These are phyloP conservation scores for Andrena trimmerana DNA, from an alignment of 2,888 invertebrate species.

Conservation along the genomic window DNA sequence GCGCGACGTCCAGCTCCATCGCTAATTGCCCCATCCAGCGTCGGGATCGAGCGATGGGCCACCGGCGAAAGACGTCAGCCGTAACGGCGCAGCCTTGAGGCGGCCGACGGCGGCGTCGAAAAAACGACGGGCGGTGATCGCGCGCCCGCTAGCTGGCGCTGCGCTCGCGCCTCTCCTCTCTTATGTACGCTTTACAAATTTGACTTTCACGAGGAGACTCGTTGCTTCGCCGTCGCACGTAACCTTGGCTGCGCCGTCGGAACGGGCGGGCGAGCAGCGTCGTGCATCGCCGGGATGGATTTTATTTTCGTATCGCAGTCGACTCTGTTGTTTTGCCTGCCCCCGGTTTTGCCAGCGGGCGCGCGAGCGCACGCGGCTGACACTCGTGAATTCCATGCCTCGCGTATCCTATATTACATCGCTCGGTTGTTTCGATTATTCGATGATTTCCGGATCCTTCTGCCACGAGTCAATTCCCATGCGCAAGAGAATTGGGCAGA, in stretches of 20 bases:
- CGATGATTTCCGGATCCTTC: constrained; percentile 5
- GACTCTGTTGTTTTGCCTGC: constrained; percentile 59
- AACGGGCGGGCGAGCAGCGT: constrained; percentile 46
- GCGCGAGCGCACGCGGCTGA: constrained; percentile 31
- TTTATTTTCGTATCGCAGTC: constrained; percentile 71
- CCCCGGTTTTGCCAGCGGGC: constrained; percentile 43
- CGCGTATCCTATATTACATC: constrained; percentile 19
- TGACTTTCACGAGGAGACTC: constrained; percentile 70
- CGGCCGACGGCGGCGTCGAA: constrained; percentile 53
- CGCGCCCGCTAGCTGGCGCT: constrained; percentile 20
- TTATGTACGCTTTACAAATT: constrained; percentile 61
- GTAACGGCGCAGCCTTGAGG: constrained; percentile 64
- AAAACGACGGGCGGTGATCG: constrained; percentile 40
- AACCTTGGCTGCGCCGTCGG: constrained; percentile 67
- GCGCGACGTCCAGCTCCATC: constrained; percentile 22
- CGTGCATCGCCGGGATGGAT: constrained; percentile 63
- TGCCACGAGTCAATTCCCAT: neutral
- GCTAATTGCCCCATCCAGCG: constrained; percentile 48
- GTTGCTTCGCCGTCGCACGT: constrained; percentile 58
- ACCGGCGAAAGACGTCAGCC: constrained; percentile 54
- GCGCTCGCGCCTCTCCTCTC: neutral
- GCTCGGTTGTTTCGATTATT: constrained; percentile 29
- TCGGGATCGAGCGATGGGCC: constrained; percentile 47
- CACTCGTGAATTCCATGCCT: constrained; percentile 54
- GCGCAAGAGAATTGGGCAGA: neutral